These are phyloP conservation scores for Meghimatium bilineatum DNA, from an alignment of 2,888 invertebrate species.

Conservation along the genomic window DNA sequence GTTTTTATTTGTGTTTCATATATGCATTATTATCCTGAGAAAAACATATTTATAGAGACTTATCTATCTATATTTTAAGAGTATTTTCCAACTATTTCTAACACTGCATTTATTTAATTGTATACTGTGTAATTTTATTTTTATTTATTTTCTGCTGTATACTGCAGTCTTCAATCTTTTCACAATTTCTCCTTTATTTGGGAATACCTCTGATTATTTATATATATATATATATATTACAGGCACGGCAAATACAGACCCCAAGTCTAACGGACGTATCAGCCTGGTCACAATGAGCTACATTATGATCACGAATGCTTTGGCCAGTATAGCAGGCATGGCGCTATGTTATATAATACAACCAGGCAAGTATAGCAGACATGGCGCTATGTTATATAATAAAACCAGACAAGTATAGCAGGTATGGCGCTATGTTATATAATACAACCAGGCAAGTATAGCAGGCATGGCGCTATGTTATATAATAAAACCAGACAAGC, in stretches of 20 bases:
- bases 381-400: constrained; percentile 50
- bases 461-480: constrained; percentile 51
- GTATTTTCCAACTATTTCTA: too few species aligned
- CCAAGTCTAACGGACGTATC: constrained; percentile 55
- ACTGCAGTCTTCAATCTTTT: not conserved
- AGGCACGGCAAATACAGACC: constrained; percentile 57
- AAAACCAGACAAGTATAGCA: constrained; percentile 53
- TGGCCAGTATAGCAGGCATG: constrained; percentile 51
- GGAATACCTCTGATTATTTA: too few species aligned
- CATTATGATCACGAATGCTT: constrained; percentile 53
- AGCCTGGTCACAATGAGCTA: constrained; percentile 53
- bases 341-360: constrained; percentile 48
- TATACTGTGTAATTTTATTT: not conserved
- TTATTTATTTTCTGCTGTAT: not conserved
- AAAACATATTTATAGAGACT: too few species aligned
- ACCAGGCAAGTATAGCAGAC: constrained; percentile 55
- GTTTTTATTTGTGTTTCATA: too few species aligned
- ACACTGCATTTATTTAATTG: too few species aligned
- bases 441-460: constrained; percentile 53
- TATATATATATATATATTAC: too few species aligned
- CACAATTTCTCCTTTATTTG: too few species aligned
- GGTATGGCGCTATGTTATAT: constrained; percentile 51
- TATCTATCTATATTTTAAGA: too few species aligned
- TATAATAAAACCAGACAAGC: constrained; percentile 53
- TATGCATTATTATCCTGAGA: too few species aligned